A percentile compares a stretch with the other conserved stretches of the same genome.
phyloP scores from a whole-genome alignment of 53 echinoderm and acorn worm genomes.

The Luidia sarsii region DNA sequence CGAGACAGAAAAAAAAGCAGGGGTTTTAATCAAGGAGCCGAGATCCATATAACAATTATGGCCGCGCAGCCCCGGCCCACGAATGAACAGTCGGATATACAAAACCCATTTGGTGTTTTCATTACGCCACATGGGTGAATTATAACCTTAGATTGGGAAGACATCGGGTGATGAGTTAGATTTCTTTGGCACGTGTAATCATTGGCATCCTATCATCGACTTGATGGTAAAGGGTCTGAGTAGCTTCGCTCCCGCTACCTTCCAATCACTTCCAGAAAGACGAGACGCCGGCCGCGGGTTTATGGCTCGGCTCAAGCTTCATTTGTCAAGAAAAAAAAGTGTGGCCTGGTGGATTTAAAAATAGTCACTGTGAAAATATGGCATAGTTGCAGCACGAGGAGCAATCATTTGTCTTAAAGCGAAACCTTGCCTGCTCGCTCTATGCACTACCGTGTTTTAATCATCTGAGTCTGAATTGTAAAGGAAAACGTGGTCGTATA shows the following conservation, averaged over 20 bases:
- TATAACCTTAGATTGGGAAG: slow-evolving; percentile 38
- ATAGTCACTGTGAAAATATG: too few relatives aligned
- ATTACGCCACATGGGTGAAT: slow-evolving; percentile 33
- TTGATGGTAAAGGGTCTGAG: slow-evolving; percentile 28
- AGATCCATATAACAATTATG: slow-evolving; percentile 56
- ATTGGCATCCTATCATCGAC: slow-evolving; percentile 19
- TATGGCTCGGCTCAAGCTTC: not conserved
- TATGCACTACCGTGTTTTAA: too few relatives aligned
- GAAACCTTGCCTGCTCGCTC: too few relatives aligned
- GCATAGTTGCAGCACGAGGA: too few relatives aligned
- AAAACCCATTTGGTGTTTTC: slow-evolving; percentile 55
- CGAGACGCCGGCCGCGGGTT: not conserved
- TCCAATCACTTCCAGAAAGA: slow-evolving; percentile 23
- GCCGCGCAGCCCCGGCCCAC: too few relatives aligned
- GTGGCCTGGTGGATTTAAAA: too few relatives aligned
- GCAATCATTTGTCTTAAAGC: too few relatives aligned
- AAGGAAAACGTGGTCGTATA: too few relatives aligned
- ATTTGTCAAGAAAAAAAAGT: too few relatives aligned
- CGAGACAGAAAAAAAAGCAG: not conserved
- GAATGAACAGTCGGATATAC: slow-evolving; percentile 36
- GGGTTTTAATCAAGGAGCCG: slow-evolving; percentile 47
- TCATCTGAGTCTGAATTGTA: too few relatives aligned
- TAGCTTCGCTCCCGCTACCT: slow-evolving; percentile 33
- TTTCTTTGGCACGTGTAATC: slow-evolving; percentile 54
- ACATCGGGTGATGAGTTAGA: slow-evolving; percentile 15